phyloP scores from a whole-genome alignment of 2,888 invertebrate genomes.

The Monopis laevigella region DNA sequence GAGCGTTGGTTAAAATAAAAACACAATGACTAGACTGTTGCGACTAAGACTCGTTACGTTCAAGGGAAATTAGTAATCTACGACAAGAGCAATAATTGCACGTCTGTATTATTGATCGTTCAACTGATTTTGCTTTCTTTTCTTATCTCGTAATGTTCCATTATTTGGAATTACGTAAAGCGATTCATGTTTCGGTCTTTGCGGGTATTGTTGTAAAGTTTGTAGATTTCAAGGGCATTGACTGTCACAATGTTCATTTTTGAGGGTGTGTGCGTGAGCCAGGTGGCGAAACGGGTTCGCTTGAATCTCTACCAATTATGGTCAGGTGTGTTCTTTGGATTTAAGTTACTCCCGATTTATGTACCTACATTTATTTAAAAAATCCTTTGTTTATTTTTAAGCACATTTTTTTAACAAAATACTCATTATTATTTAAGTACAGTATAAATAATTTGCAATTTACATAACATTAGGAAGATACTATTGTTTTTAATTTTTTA shows the following conservation, averaged over 20 bases:
- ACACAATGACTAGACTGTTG: conserved; percentile 31
- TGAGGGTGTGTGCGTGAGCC: conserved; percentile 26
- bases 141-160: conserved; percentile 14
- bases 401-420: no score
- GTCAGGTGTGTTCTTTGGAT: conserved; percentile 38
- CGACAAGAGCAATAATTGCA: conserved; percentile 31
- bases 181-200: neutral
- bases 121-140: conserved; percentile 32
- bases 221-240: conserved; percentile 8
- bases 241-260: conserved; percentile 6
- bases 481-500: no score
- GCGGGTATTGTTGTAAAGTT: neutral
- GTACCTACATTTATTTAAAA: neutral
- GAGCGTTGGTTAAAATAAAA: conserved; percentile 17
- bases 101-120: conserved; percentile 26
- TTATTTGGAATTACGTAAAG: conserved; percentile 10
- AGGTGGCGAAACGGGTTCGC: conserved; percentile 50
- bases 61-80: conserved; percentile 33
- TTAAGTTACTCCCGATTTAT: conserved; percentile 17
- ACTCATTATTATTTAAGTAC: no score
- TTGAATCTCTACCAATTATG: conserved; percentile 29
- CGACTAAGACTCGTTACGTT: conserved; percentile 1
- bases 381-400: neutral
- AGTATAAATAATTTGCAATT: no score
- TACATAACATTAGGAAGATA: no score